Base-by-base conservation (phyloP, 2,888 invertebrate species). In the Auanema sp. region DNA sequence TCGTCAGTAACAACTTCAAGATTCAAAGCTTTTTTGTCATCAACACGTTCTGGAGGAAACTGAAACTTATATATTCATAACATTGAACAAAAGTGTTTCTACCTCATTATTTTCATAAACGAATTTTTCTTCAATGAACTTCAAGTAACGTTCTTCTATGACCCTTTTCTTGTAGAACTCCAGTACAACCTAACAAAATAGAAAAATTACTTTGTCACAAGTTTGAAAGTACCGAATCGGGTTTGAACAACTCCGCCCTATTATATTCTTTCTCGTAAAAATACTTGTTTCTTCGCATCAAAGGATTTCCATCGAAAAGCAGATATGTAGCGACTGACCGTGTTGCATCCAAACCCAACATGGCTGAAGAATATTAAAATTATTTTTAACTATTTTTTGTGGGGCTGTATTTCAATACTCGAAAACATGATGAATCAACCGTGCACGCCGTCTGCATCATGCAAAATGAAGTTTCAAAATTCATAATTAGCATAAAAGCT, bases 261-360 rank as follows among this genome's bases (percentile, higher is more conserved):
- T 67, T 60, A 68, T 77, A 80, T 6, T 69, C 63, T 49, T 75
- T 67, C 54, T 55, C 33, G 61, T 81, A 81, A 63, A 73, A 76
- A 18, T 73, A 56, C 42, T 69, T 72, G 57, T 81, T 81, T 40
- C 80, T 51, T 51, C 78, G 67, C 79, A 80, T 81, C 23, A 78
- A 58, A 1, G 79, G 73, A 52, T 71, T 76, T 12, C 71, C 71
- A 49, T 79, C 75, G 44, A 81, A 71, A 12, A 81, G 67, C 8
- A 81, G 63, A 23, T 81, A 75, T 56, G 76, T 80, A 18, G 76
- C 72, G 4, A 81, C 78, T 4, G 81, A 71, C 58, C 73, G 70
- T 18, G 72, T 67, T 0, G 81, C 80, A 66, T 79, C 78, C 2
- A 72, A 61, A 0, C 81, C 81, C 8, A 75, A 74, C 60, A 75